phyloP scores from a whole-genome alignment of 2,888 invertebrate species.

The Carpatolechia fugitivella region DNA sequence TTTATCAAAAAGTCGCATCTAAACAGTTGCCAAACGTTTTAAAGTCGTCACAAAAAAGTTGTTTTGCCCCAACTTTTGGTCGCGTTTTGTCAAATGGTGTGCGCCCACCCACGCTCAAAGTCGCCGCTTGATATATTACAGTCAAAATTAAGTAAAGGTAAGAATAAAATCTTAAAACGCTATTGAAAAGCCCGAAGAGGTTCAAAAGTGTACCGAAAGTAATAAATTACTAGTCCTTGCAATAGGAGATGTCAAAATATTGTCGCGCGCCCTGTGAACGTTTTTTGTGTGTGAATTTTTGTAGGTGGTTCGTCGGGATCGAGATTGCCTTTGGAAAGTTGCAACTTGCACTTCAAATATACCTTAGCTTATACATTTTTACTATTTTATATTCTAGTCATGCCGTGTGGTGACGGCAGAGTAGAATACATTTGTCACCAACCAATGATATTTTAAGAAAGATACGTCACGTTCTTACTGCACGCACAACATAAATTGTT shows the following conservation, averaged over 20 bases:
- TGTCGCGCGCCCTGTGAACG: neutral
- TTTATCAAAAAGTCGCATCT: conserved; percentile 7
- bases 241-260: conserved; percentile 1
- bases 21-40: neutral
- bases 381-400: too few species aligned
- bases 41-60: neutral
- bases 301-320: neutral
- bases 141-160: conserved; percentile 10
- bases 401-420: too few species aligned
- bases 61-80: neutral
- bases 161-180: neutral
- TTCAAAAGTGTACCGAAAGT: conserved; percentile 3
- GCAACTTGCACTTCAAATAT: too few species aligned
- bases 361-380: too few species aligned
- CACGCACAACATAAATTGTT: too few species aligned
- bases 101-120: conserved; percentile 10
- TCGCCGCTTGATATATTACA: conserved; percentile 11
- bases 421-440: too few species aligned
- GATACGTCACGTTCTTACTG: too few species aligned
- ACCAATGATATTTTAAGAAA: too few species aligned
- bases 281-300: conserved; percentile 1
- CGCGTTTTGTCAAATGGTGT: conserved; percentile 8
- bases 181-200: neutral
- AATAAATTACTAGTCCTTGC: neutral
- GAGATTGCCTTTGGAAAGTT: neutral